phyloP scores from a whole-genome alignment of 2,888 invertebrate genomes.

The Apotomis betuletana region DNA sequence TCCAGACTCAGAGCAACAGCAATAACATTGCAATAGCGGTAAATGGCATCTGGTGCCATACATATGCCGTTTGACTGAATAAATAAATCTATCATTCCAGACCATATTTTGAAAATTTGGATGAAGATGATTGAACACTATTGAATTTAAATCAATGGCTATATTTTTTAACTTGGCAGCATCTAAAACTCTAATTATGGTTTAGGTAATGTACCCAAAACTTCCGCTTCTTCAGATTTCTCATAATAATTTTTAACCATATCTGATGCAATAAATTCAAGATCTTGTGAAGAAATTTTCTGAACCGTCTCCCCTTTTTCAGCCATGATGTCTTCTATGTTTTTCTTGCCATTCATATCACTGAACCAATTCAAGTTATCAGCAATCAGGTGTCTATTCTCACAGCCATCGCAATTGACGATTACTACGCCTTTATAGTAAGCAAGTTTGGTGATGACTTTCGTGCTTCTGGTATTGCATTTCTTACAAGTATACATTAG shows the following conservation, averaged over 20 bases:
- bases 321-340: slow-evolving; percentile 95
- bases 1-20: too few relatives aligned
- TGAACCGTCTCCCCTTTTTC: slow-evolving; percentile 93
- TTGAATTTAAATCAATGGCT: too few relatives aligned
- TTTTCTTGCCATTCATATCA: slow-evolving; percentile 89
- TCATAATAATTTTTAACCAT: slow-evolving; percentile 54
- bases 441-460: slow-evolving; percentile 92
- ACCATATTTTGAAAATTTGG: too few relatives aligned
- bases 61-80: too few relatives aligned
- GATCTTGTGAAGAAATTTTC: slow-evolving; percentile 77
- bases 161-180: too few relatives aligned
- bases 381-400: slow-evolving; percentile 96
- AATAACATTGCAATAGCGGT: too few relatives aligned
- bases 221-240: slow-evolving; percentile 48
- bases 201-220: slow-evolving; percentile 43
- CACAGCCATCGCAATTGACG: slow-evolving; percentile 93
- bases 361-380: slow-evolving; percentile 98
- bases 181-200: neutral
- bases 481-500: slow-evolving; percentile 95
- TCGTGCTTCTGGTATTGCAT: slow-evolving; percentile 89
- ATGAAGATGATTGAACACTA: too few relatives aligned
- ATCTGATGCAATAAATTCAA: slow-evolving; percentile 78
- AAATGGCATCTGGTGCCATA: too few relatives aligned
- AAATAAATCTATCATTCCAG: too few relatives aligned
- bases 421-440: slow-evolving; percentile 96